Percentiles rank a stretch among this genome's conserved stretches.
Conservation (phyloP, 2,888 invertebrate species). For the Megalurothrips usitatus region DNA sequence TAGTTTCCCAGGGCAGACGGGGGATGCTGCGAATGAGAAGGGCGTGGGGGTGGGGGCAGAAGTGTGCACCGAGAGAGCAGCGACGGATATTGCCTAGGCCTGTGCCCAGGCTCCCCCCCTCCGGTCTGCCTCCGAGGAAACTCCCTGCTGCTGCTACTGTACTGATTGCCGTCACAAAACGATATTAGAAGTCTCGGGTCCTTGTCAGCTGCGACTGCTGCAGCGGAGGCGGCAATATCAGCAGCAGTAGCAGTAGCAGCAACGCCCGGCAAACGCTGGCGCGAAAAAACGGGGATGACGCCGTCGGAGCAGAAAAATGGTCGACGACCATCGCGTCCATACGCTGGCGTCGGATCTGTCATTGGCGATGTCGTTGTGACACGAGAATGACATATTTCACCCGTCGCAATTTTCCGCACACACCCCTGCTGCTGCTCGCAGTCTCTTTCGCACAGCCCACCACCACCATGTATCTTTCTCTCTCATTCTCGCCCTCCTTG, state of each 20-base stretch:
- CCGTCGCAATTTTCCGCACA: neutral
- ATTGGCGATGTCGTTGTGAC: neutral
- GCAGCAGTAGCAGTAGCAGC: neutral
- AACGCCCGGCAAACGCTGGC: neutral
- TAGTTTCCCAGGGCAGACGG: no score
- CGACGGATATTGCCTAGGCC: no score
- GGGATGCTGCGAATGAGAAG: no score
- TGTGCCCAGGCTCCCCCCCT: no score
- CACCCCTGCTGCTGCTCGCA: neutral
- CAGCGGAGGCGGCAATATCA: neutral
- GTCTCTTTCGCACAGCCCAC: neutral
- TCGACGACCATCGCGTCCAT: neutral
- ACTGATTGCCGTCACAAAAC: no score
- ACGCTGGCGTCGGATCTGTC: neutral
- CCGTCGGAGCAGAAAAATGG: neutral
- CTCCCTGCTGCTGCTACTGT: no score
- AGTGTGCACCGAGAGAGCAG: no score
- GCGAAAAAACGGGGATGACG: neutral
- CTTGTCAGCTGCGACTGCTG: no score
- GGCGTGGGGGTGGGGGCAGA: no score
- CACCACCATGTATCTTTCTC: neutral
- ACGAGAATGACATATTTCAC: conserved; percentile 16
- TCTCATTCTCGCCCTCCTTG: neutral
- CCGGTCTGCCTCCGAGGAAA: no score
- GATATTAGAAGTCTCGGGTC: no score